Evolutionary conservation across 2,113 vertebrate species (phyloP).

Genomic region (Cacatua alba): DNA sequence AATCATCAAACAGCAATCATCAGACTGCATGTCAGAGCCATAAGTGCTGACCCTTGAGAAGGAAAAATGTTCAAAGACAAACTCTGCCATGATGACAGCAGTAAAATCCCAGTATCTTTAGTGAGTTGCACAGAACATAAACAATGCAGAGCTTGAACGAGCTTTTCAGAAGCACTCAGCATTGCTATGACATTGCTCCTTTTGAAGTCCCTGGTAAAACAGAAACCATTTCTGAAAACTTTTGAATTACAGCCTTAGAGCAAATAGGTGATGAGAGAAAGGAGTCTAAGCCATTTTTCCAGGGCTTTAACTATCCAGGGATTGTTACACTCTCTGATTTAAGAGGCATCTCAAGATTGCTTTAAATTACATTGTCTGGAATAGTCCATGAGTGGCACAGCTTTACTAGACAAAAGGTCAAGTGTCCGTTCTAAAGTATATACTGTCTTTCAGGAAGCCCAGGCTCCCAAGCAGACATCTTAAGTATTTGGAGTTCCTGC

Average conservation of each 20-base stretch:
- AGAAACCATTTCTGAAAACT: background rate
- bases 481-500: background rate
- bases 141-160: background rate
- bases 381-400: background rate
- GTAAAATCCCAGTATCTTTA: background rate
- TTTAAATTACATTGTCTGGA: background rate
- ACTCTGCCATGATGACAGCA: background rate
- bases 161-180: background rate
- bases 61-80: background rate
- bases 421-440: background rate
- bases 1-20: background rate
- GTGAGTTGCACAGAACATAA: background rate
- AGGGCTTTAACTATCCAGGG: background rate
- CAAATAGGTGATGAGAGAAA: background rate
- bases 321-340: background rate
- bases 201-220: conserved; percentile 13
- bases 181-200: background rate
- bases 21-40: background rate
- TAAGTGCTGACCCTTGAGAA: background rate
- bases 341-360: background rate
- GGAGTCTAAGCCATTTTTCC: background rate
- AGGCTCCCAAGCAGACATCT: background rate
- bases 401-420: background rate
- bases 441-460: background rate
- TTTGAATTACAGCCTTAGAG: background rate